Base-by-base conservation (phyloP, 1,140 invertebrate species). In the Sinonovacula constricta region DNA sequence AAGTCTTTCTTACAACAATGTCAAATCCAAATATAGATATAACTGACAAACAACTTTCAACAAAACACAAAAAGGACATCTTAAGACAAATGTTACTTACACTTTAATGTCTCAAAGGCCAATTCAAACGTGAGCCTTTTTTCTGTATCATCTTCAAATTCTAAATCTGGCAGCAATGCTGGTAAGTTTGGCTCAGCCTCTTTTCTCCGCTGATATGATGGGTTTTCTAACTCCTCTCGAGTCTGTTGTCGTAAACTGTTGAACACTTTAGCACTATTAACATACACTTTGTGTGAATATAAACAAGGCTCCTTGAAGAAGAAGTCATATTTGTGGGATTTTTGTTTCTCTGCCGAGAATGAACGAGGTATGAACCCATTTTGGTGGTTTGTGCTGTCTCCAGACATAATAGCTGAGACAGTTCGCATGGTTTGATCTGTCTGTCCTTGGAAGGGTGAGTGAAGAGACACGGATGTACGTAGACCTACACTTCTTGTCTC, bases 31-130 rank as follows among this genome's bases (percentile, higher is more conserved):
- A 36, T 28, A 59, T 45, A 14, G 18, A 45, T 22, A 24, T 7
- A 36, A 34, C 22, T 14, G 24, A 39, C 36, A 63, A 63, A 2
- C 22, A n/a, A 34, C 28, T 36, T 63, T 24, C 7, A 39, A 63
- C 49, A 39, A 62, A 34, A 62, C 34, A 36, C 30, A 34, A 3
- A 63, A 31, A 62, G 39, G 1, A 10, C 3, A 2, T 7, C 4
- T n/a, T 63, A 33, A 39, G 22, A 63, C n/a, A 39, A 39, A 45
- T 63, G 14, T 22, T 77, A 87, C 88, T 88, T 80, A 88, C 88
- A 89, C 82, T 89, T 89, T 18, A 89, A 78, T 3, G 85, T 81
- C 33, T 80, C 79, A 77, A 87, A 88, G 4, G 87, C 83, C 63
- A 89, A 80, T 49, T 85, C 80, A 68, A 82, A 88, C 3, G 85